phyloP scores from a whole-genome alignment of 2,888 invertebrate species.

The Drosophila borealis region DNA sequence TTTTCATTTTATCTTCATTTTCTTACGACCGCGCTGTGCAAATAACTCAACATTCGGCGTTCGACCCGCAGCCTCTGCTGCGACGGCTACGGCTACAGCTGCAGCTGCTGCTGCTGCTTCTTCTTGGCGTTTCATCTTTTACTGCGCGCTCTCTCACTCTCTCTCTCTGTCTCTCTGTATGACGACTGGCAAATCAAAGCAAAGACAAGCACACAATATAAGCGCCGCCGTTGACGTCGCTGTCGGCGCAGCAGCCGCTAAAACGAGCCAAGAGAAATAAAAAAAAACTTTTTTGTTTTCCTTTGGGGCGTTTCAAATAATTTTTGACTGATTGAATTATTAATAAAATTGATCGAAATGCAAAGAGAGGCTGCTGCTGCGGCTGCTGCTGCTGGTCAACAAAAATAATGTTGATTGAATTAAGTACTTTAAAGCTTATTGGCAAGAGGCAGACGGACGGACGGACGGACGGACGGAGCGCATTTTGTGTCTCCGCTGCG shows the following conservation, averaged over 20 bases:
- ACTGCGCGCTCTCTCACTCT: constrained; percentile 13
- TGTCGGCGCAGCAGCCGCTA: constrained; percentile 43
- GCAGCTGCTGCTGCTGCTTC: constrained; percentile 2
- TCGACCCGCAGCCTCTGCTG: constrained; percentile 10
- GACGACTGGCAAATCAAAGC: constrained; percentile 48
- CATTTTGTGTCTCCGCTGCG: not conserved
- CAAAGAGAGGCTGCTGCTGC: constrained; percentile 54
- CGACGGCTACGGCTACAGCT: constrained; percentile 5
- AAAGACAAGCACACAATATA: constrained; percentile 45
- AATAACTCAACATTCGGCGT: constrained; percentile 53
- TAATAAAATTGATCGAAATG: constrained; percentile 83
- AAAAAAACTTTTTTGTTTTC: constrained; percentile 77
- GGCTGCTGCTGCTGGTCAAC: constrained; percentile 54
- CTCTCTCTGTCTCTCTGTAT: not conserved
- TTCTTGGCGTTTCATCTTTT: constrained; percentile 48
- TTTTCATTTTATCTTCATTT: constrained; percentile 28
- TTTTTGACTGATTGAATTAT: constrained; percentile 84
- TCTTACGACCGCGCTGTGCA: constrained; percentile 62
- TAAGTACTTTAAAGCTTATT: constrained; percentile 61
- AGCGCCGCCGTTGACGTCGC: constrained; percentile 24
- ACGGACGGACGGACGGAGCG: not conserved
- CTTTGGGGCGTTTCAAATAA: constrained; percentile 78
- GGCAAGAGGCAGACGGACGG: not conserved
- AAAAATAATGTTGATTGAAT: constrained; percentile 66
- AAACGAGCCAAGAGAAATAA: constrained; percentile 29